Base-by-base conservation (phyloP, 2,113 vertebrate genomes). In the Odocoileus virginianus region DNA sequence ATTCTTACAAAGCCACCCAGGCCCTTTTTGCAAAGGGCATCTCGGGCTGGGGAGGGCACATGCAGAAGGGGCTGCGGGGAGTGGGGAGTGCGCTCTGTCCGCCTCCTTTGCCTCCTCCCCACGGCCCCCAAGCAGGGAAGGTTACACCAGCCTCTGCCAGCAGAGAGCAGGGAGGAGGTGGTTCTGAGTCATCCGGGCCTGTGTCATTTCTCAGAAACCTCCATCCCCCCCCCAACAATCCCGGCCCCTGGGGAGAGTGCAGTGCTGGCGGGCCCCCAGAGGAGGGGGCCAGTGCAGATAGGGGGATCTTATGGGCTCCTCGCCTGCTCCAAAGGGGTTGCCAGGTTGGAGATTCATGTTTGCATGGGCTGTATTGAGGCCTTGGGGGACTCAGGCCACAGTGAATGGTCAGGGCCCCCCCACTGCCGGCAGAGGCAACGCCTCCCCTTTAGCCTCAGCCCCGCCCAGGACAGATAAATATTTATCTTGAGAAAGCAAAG, bases 401-500 rank as follows among this genome's bases (percentile, higher is more conserved):
- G 64, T 76, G 33, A 9, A 52, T 8, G 7, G 16, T 47, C 82
- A 57, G 67, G 82, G 87, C 55, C 84, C 81, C 61, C 55, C 92
- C 10, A 28, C 19, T 27, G 60, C 12, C 0, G 2, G 3, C 79
- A n/a, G 79, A 82, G 11, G 15, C 6, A 36, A 33, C 11, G 25
- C 92, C 61, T 17, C 30, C 85, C 81, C 55, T 47, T 86, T 52
- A 47, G 28, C 43, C 82, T 64, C 94, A 0, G 64, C 87, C 94
- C 97, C 71, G 57, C 97, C 97, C 87, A 60, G 97, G 52, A 97
- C 94, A 97, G 96, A 98, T 97, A 98, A 98, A 98, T 98, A 98
- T 98, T 98, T 98, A 98, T 98, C 98, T 98, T 98, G 93, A 97
- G 97, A 97, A 98, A 97, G 95, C 97, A 98, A 98, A 98, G 98